These are phyloP conservation scores for Gymnocheta viridis DNA, from an alignment of 2,888 invertebrate species.

Conservation along the genomic window DNA sequence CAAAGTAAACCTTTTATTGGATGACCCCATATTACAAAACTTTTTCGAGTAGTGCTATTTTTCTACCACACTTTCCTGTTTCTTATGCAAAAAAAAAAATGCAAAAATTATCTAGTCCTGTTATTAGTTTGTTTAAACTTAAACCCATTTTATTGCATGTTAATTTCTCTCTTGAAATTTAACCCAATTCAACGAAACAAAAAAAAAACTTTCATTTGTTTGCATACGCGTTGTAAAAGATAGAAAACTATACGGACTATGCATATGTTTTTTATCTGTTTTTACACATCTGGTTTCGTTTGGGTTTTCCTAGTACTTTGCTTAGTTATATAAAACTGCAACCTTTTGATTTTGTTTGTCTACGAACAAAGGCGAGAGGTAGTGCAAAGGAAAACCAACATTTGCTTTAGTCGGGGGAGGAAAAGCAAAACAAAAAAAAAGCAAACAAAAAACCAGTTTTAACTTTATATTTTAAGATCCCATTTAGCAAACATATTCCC, in stretches of 20 bases:
- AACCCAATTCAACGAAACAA: slow-evolving; percentile 58
- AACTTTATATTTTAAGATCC: slow-evolving; percentile 41
- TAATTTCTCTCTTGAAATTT: slow-evolving; percentile 69
- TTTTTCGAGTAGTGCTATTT: background rate
- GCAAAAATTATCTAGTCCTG: slow-evolving; percentile 63
- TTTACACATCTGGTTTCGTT: slow-evolving; percentile 27
- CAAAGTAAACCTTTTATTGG: too few species aligned
- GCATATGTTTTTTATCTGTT: slow-evolving; percentile 31
- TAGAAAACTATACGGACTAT: slow-evolving; percentile 36
- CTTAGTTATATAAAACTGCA: slow-evolving; percentile 15
- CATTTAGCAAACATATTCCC: slow-evolving; percentile 57
- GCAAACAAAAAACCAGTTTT: slow-evolving; percentile 55
- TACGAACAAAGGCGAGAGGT: slow-evolving; percentile 18
- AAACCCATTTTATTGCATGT: slow-evolving; percentile 66
- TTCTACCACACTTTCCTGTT: background rate
- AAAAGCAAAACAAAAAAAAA: slow-evolving; percentile 32
- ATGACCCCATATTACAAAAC: too few species aligned
- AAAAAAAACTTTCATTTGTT: slow-evolving; percentile 62
- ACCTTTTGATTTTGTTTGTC: slow-evolving; percentile 57
- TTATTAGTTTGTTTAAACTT: slow-evolving; percentile 46
- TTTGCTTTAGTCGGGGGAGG: slow-evolving; percentile 41
- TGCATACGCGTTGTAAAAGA: slow-evolving; percentile 46
- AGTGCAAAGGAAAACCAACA: slow-evolving; percentile 28
- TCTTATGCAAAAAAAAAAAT: background rate
- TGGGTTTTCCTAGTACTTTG: slow-evolving; percentile 13